phyloP scores from a whole-genome alignment of 2,113 vertebrate species.

The Chloroceryle aenea region DNA sequence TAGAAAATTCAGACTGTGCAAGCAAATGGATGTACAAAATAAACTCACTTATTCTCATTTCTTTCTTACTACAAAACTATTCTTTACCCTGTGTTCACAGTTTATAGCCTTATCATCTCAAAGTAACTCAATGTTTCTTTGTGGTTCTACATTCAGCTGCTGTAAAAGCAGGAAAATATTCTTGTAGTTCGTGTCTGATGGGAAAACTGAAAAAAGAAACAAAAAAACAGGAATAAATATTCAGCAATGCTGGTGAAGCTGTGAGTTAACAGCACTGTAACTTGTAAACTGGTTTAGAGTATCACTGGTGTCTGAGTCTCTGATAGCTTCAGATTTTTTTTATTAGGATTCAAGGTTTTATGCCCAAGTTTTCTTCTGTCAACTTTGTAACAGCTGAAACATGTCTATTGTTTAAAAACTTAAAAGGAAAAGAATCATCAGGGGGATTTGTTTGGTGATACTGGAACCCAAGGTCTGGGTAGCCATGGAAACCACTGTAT shows the following conservation, averaged over 20 bases:
- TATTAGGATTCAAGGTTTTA: not conserved
- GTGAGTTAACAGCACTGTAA: not conserved
- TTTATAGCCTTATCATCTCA: not conserved
- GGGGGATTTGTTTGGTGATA: not conserved
- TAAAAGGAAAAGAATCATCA: not conserved
- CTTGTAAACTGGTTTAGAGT: not conserved
- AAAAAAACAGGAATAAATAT: not conserved
- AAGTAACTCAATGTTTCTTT: not conserved
- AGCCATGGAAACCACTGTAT: not conserved
- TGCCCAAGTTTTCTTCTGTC: not conserved
- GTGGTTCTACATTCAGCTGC: not conserved
- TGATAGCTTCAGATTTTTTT: not conserved
- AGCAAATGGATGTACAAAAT: not conserved
- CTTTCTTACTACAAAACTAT: not conserved
- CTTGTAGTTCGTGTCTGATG: not conserved
- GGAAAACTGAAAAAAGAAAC: not conserved
- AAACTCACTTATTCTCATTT: not conserved
- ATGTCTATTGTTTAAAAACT: not conserved
- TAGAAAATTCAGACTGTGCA: no score
- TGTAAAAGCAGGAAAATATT: not conserved
- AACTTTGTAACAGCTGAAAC: not conserved
- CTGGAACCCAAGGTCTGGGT: not conserved
- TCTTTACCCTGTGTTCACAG: not conserved
- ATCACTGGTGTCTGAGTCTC: not conserved
- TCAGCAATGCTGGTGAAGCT: not conserved